phyloP scores from a whole-genome alignment of 1,140 invertebrate genomes.

The Cherax quadricarinatus region DNA sequence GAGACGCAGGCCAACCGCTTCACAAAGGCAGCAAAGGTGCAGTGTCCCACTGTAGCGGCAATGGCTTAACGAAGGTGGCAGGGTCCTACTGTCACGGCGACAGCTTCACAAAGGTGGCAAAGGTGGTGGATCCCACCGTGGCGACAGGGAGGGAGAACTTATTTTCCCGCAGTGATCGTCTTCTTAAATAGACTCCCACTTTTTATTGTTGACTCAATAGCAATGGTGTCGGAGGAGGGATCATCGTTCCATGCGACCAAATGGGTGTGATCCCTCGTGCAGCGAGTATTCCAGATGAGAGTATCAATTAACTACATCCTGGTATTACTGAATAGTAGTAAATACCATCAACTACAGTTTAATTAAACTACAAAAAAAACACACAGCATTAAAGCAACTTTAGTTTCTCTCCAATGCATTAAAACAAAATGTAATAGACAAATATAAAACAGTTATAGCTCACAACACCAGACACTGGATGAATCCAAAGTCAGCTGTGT shows the following conservation, averaged over 20 bases:
- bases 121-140: not conserved
- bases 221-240: not conserved
- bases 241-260: not conserved
- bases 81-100: not conserved
- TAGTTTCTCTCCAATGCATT: too few relatives aligned
- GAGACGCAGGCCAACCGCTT: not conserved
- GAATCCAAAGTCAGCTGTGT: too few relatives aligned
- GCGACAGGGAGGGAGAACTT: not conserved
- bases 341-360: too few relatives aligned
- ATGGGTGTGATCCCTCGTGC: not conserved
- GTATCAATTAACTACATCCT: too few relatives aligned
- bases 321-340: too few relatives aligned
- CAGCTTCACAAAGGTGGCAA: not conserved
- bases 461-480: too few relatives aligned
- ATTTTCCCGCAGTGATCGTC: not conserved
- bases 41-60: not conserved
- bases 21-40: conserved; percentile 9
- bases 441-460: too few relatives aligned
- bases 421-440: too few relatives aligned
- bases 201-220: not conserved
- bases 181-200: not conserved
- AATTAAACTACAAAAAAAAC: too few relatives aligned
- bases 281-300: too few relatives aligned
- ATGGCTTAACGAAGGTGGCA: not conserved
- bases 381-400: too few relatives aligned